Evolutionary conservation across 2,797 vertebrate genomes (phyloP).

Genomic region (Phataginus tetradactyla): DNA sequence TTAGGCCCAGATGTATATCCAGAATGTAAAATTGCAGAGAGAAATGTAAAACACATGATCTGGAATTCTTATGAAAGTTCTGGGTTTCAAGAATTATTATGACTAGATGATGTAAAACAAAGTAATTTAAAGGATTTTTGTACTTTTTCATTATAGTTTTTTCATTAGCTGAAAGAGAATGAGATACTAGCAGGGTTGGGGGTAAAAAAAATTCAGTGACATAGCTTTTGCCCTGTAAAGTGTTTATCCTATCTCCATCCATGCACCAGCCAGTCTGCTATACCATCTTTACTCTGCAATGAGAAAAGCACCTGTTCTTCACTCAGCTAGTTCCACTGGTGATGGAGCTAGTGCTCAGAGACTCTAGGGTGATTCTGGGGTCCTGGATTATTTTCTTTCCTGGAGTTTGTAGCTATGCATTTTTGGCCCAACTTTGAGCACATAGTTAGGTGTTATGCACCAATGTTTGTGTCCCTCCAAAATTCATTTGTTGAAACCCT

Average conservation of each 20-base stretch:
- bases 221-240: neutral
- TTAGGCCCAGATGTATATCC: constrained; percentile 34
- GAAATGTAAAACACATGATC: neutral
- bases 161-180: neutral
- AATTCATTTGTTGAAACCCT: neutral
- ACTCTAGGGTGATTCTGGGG: neutral
- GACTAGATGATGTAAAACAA: neutral
- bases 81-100: neutral
- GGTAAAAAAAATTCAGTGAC: neutral
- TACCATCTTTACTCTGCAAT: neutral
- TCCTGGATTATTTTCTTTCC: neutral
- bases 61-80: constrained; percentile 12
- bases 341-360: neutral
- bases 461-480: neutral
- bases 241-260: neutral
- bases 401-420: neutral
- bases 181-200: neutral
- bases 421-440: neutral
- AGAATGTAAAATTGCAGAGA: constrained; percentile 28
- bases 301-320: neutral
- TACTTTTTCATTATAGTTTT: neutral
- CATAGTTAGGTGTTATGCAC: neutral
- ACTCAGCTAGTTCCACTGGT: neutral
- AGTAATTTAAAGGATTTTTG: neutral
- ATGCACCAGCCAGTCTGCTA: neutral